Conservation (phyloP, 2,113 vertebrate species). For the Cynocephalus volans region DNA sequence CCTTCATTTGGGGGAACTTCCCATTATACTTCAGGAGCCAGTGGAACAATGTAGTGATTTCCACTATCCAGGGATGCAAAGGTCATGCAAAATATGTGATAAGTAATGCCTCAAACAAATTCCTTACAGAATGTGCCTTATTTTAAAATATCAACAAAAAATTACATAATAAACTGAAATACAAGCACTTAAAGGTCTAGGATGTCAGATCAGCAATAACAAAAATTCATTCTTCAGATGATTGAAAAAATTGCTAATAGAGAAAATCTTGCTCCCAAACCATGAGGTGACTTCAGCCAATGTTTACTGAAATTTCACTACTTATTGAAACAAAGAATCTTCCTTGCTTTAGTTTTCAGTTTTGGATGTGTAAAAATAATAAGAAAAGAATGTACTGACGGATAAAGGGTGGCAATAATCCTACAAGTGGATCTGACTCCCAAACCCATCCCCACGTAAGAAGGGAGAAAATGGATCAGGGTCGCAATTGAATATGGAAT, state of each 20-base stretch:
- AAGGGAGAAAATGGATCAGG: background rate
- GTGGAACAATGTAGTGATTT: background rate
- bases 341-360: slow-evolving; percentile 76
- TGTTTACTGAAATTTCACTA: background rate
- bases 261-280: background rate
- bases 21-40: background rate
- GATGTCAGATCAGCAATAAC: background rate
- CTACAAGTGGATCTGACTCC: background rate
- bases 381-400: slow-evolving; percentile 75
- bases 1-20: background rate
- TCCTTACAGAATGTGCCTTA: background rate
- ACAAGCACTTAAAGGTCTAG: background rate
- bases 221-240: background rate
- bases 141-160: slow-evolving; percentile 19
- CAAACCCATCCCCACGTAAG: background rate
- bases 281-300: background rate
- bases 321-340: slow-evolving; percentile 66
- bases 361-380: slow-evolving; percentile 80
- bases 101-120: background rate
- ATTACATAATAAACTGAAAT: background rate
- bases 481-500: background rate
- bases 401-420: slow-evolving; percentile 4
- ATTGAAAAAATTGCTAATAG: background rate
- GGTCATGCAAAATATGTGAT: background rate
- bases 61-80: background rate